Conservation (phyloP, 2,888 invertebrate species). For the Agrotis clavis region DNA sequence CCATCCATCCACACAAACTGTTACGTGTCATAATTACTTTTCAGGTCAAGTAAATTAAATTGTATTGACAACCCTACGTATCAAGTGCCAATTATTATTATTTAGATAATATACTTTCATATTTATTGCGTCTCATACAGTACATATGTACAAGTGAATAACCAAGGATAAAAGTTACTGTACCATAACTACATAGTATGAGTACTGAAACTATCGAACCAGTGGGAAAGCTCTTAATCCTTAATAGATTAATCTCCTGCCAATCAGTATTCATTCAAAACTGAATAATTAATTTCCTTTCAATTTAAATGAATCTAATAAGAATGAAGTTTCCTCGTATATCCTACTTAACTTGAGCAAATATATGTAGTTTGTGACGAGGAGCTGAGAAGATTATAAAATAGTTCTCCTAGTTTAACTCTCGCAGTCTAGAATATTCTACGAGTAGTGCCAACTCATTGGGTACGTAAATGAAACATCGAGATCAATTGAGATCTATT, state of each 20-base stretch:
- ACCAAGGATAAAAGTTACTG: background rate
- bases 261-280: conserved; percentile 15
- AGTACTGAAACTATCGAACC: conserved; percentile 8
- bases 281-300: conserved; percentile 37
- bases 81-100: too few relatives aligned
- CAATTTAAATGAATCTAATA: conserved; percentile 37
- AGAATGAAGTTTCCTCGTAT: conserved; percentile 5
- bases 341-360: background rate
- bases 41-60: too few relatives aligned
- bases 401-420: conserved; percentile 27
- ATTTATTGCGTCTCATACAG: too few relatives aligned
- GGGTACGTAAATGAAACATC: too few relatives aligned
- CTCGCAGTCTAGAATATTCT: background rate
- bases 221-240: conserved; percentile 14
- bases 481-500: too few relatives aligned
- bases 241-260: conserved; percentile 3
- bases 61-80: too few relatives aligned
- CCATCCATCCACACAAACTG: too few relatives aligned
- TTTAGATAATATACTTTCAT: too few relatives aligned
- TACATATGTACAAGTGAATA: background rate
- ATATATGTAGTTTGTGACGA: conserved; percentile 9
- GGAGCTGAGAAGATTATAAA: conserved; percentile 7
- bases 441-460: background rate
- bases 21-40: too few relatives aligned
- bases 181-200: background rate